phyloP scores from a whole-genome alignment of 2,888 invertebrate genomes.

The Drosophila barbarae region DNA sequence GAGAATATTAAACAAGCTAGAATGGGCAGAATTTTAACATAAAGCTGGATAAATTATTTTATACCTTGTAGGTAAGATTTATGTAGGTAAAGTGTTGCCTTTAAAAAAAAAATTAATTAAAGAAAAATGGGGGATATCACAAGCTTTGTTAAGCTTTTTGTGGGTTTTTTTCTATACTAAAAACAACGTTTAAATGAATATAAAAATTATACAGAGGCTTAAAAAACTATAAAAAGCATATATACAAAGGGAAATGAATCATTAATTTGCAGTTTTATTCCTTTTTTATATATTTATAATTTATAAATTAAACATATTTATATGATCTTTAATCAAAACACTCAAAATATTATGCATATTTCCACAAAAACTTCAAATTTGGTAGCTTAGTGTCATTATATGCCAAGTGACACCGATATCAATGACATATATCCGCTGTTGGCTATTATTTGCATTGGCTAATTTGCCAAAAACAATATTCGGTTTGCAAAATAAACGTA shows the following conservation, averaged over 20 bases:
- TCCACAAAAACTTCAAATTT: not conserved
- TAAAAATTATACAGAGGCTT: too few relatives aligned
- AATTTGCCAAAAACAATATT: constrained; percentile 65
- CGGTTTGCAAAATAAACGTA: constrained; percentile 40
- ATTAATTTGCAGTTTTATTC: not conserved
- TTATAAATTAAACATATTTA: too few relatives aligned
- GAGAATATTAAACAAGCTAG: constrained; percentile 46
- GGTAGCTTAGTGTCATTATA: constrained; percentile 3
- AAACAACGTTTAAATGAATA: not conserved
- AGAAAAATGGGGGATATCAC: not conserved
- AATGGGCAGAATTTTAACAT: not conserved
- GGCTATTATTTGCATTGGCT: constrained; percentile 43
- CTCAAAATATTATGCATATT: not conserved
- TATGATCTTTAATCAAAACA: too few relatives aligned
- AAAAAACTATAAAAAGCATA: not conserved
- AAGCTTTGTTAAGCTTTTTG: too few relatives aligned
- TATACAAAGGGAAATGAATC: not conserved
- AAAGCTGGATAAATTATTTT: constrained; percentile 8
- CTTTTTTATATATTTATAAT: too few relatives aligned
- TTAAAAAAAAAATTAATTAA: not conserved
- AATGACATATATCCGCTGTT: constrained; percentile 26
- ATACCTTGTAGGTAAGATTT: constrained; percentile 19
- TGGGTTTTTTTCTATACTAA: not conserved
- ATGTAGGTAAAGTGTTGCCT: constrained; percentile 11
- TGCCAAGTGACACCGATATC: constrained; percentile 18